Conservation (phyloP, 2,113 vertebrate genomes). For the Oncorhynchus keta region DNA sequence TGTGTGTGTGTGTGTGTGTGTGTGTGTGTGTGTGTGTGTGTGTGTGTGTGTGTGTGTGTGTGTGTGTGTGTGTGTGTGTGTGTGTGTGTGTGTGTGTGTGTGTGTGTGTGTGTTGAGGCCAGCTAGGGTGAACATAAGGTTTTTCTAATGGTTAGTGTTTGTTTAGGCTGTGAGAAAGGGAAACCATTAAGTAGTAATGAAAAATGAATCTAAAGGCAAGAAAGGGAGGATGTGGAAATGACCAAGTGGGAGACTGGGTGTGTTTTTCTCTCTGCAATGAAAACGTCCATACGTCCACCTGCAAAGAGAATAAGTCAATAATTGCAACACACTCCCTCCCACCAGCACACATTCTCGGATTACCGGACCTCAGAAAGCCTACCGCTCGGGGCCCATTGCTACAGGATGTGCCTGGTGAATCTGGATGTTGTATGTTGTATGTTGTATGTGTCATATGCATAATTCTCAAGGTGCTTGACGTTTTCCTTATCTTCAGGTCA, state of each 20-base stretch:
- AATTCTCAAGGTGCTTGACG: neutral
- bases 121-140: slow-evolving; percentile 15
- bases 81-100: too few species aligned
- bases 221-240: slow-evolving; percentile 62
- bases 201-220: slow-evolving; percentile 52
- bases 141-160: slow-evolving; percentile 37
- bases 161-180: slow-evolving; percentile 56
- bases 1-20: neutral
- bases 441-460: neutral
- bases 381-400: neutral
- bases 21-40: too few species aligned
- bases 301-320: slow-evolving; percentile 41
- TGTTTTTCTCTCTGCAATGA: slow-evolving; percentile 34
- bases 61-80: too few species aligned
- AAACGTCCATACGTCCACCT: slow-evolving; percentile 38
- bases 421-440: neutral
- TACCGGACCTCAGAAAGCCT: neutral
- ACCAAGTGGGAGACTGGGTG: slow-evolving; percentile 35
- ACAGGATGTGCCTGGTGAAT: neutral
- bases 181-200: slow-evolving; percentile 60
- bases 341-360: neutral
- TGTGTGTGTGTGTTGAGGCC: neutral
- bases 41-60: too few species aligned
- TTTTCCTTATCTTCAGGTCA: neutral
- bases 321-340: neutral